phyloP scores from a whole-genome alignment of 30 jellyfish, hydroid and myxozoan species.

The Hydractinia symbiolongicarpus region DNA sequence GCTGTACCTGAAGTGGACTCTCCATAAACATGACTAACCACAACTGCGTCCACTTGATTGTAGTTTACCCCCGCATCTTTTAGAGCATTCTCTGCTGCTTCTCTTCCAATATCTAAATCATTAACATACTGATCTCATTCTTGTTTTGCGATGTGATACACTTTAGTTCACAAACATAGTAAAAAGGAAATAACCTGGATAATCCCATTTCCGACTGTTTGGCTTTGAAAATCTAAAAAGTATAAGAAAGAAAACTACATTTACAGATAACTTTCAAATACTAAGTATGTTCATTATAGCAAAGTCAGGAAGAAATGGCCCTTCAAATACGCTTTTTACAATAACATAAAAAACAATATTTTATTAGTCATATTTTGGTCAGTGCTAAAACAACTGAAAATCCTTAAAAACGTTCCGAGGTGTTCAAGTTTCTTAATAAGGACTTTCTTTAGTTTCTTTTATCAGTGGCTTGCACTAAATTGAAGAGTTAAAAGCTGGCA shows the following conservation, averaged over 20 bases:
- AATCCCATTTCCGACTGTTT: conserved; percentile 83
- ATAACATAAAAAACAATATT: no score
- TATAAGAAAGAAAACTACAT: not conserved
- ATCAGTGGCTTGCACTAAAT: no score
- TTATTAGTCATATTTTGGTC: no score
- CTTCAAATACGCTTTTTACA: no score
- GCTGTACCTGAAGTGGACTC: conserved; percentile 90
- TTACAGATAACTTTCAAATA: not conserved
- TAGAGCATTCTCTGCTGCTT: conserved; percentile 88
- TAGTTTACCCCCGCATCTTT: conserved; percentile 69
- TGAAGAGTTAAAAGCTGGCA: no score
- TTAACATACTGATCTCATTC: not conserved
- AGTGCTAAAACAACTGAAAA: no score
- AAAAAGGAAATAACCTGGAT: conserved; percentile 60
- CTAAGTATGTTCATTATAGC: not conserved
- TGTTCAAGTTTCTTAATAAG: no score
- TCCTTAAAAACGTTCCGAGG: no score
- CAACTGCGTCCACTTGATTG: conserved; percentile 77
- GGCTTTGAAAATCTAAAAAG: conserved; percentile 85
- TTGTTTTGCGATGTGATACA: no score
- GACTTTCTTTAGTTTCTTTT: no score
- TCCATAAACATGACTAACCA: conserved; percentile 94
- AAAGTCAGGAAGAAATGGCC: no score
- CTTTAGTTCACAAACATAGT: not conserved
- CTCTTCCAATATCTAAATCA: conserved; percentile 73